phyloP scores from a whole-genome alignment of 1,140 invertebrate genomes.

The Drosophila pectinifera region DNA sequence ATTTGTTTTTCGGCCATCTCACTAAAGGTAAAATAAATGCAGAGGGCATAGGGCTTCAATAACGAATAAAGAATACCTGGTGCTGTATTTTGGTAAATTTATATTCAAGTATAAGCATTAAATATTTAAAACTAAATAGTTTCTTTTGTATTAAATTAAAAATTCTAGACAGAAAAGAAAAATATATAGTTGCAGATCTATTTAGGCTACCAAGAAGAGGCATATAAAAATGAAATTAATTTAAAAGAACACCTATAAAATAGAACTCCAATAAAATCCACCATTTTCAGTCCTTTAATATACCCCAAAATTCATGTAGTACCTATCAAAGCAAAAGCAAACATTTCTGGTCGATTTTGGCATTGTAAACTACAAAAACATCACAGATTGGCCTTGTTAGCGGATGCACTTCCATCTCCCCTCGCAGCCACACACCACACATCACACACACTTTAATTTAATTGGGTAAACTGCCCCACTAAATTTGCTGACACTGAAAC shows the following conservation, averaged over 20 bases:
- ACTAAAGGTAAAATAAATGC: constrained; percentile 64
- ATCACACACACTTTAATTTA: constrained; percentile 13
- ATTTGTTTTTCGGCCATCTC: constrained; percentile 62
- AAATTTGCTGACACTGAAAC: constrained; percentile 21
- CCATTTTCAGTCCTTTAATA: neutral
- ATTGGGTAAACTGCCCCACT: constrained; percentile 6
- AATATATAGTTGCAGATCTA: too few species aligned
- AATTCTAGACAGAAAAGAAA: too few species aligned
- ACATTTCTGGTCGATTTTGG: constrained; percentile 29
- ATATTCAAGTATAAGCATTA: neutral
- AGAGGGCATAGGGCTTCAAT: neutral
- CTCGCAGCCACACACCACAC: neutral
- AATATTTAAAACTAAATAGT: neutral
- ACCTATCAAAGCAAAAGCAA: constrained; percentile 22
- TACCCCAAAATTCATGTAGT: neutral
- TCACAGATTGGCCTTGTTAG: constrained; percentile 14
- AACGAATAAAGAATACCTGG: neutral
- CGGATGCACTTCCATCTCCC: constrained; percentile 2
- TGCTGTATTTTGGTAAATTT: neutral
- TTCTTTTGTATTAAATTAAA: too few species aligned
- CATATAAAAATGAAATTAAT: too few species aligned
- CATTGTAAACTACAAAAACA: constrained; percentile 31
- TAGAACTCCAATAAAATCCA: too few species aligned
- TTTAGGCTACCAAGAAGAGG: too few species aligned
- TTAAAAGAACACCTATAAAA: too few species aligned